Conservation (phyloP, 1,140 invertebrate genomes). For the Adelges cooleyi region DNA sequence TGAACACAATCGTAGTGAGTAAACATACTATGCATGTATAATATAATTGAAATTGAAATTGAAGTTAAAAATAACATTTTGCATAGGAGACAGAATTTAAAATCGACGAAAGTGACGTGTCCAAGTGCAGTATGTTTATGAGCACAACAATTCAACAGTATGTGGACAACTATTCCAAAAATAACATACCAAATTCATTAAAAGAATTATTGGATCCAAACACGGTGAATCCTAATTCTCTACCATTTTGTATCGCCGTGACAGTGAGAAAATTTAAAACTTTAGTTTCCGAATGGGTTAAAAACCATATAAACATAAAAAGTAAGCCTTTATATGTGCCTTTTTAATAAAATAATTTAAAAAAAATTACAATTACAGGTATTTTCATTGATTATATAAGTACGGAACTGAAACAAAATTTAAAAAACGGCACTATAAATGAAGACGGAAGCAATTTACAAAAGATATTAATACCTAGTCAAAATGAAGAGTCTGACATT, state of each 20-base stretch:
- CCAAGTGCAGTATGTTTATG: background rate
- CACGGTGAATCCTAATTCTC: background rate
- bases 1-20: too few species aligned
- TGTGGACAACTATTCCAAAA: constrained; percentile 5
- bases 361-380: background rate
- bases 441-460: constrained; percentile 1
- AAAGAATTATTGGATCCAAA: constrained; percentile 16
- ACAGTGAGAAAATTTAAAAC: constrained; percentile 16
- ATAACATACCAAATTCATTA: constrained; percentile 8
- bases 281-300: constrained; percentile 13
- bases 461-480: constrained; percentile 2
- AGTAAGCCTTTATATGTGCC: background rate
- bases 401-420: constrained; percentile 5
- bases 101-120: background rate
- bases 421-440: background rate
- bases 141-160: constrained; percentile 11
- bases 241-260: constrained; percentile 13
- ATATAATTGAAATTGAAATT: too few species aligned
- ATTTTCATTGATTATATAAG: background rate
- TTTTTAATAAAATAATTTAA: background rate
- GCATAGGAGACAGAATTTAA: background rate
- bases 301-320: constrained; percentile 25
- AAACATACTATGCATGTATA: too few species aligned
- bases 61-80: too few species aligned
- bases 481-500: background rate